Conservation (phyloP, 1,140 invertebrate species). For the Platorchestia sp. region DNA sequence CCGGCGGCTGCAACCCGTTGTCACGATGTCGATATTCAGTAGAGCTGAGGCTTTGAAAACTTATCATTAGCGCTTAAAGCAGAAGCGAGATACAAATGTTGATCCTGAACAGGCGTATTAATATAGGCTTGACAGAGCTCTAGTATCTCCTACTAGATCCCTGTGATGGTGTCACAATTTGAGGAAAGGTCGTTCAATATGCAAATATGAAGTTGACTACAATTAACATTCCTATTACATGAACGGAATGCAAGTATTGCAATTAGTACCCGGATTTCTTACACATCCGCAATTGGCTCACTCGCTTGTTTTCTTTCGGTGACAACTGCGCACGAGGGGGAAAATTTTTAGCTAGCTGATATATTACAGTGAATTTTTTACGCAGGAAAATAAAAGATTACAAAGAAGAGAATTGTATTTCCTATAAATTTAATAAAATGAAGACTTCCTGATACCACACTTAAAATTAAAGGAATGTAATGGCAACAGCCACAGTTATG, state of each 20-base stretch:
- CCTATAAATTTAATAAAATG: background rate
- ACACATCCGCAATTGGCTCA: background rate
- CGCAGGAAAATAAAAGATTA: background rate
- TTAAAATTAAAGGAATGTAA: background rate
- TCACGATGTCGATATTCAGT: too few relatives aligned
- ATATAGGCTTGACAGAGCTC: too few relatives aligned
- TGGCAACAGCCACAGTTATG: background rate
- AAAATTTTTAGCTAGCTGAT: background rate
- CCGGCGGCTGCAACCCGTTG: too few relatives aligned
- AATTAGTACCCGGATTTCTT: background rate
- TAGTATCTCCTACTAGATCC: too few relatives aligned
- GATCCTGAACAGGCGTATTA: too few relatives aligned
- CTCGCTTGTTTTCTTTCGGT: background rate
- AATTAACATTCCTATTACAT: background rate
- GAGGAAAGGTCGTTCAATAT: background rate
- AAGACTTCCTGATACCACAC: background rate
- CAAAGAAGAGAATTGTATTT: background rate
- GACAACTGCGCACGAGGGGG: background rate
- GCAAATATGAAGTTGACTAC: background rate
- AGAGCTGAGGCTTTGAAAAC: too few relatives aligned
- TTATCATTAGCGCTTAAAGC: too few relatives aligned
- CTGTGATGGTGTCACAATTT: too few relatives aligned
- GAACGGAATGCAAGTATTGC: background rate
- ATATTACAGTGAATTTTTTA: background rate
- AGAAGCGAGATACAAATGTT: too few relatives aligned